Evolutionary conservation across 1,140 invertebrate genomes (phyloP).

Genomic region (Drosophila tani): DNA sequence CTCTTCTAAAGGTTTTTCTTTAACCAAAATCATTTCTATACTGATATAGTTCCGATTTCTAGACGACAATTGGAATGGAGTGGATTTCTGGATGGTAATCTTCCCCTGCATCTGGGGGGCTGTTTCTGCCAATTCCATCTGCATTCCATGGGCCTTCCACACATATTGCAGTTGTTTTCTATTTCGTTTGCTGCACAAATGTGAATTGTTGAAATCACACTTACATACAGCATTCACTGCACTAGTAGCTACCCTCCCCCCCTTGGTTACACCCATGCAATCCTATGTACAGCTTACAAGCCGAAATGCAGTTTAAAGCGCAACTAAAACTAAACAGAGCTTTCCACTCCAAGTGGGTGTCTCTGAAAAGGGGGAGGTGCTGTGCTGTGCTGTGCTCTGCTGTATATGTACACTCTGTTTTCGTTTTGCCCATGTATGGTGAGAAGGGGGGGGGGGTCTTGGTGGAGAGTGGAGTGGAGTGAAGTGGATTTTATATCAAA

Average conservation of each 20-base stretch:
- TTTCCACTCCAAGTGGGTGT: constrained; percentile 58
- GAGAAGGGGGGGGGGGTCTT: background rate
- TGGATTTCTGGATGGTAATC: constrained; percentile 5
- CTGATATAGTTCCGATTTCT: background rate
- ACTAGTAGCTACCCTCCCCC: background rate
- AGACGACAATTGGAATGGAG: constrained; percentile 10
- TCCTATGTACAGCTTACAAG: constrained; percentile 70
- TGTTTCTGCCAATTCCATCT: constrained; percentile 22
- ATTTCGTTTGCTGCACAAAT: constrained; percentile 57
- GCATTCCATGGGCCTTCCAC: constrained; percentile 26
- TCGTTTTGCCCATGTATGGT: constrained; percentile 66
- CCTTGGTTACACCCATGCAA: constrained; percentile 15
- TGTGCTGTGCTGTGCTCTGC: constrained; percentile 16
- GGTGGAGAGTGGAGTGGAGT: constrained; percentile 12
- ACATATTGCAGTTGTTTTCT: constrained; percentile 59
- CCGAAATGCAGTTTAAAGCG: constrained; percentile 80
- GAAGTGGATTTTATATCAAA: constrained; percentile 79
- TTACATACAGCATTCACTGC: constrained; percentile 11
- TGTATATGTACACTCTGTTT: constrained; percentile 44
- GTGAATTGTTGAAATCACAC: constrained; percentile 38
- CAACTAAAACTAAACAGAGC: constrained; percentile 81
- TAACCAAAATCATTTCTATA: background rate
- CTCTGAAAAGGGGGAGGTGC: constrained; percentile 23
- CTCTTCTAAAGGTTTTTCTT: background rate
- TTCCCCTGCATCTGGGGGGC: background rate